These are phyloP conservation scores for Biston stratarius DNA, from an alignment of 2,888 invertebrate species.

Conservation along the genomic window DNA sequence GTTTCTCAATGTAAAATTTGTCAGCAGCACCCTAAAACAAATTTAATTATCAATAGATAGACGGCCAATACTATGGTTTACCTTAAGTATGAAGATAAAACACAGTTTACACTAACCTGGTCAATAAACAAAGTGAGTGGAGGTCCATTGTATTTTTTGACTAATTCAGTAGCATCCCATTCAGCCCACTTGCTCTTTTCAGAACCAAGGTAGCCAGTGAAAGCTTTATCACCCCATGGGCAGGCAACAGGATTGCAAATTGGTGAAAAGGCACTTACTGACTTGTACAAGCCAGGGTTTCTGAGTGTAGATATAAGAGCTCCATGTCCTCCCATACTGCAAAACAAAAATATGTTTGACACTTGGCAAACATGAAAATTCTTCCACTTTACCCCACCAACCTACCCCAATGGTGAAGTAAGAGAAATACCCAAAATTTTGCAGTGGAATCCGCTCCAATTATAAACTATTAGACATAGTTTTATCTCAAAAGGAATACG, in stretches of 20 bases:
- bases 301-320: constrained; percentile 95
- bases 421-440: neutral
- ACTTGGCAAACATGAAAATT: too few species aligned
- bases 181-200: constrained; percentile 90
- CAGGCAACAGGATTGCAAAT: constrained; percentile 95
- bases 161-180: constrained; percentile 96
- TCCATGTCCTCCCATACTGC: constrained; percentile 99
- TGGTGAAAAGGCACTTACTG: constrained; percentile 98
- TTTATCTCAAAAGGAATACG: too few species aligned
- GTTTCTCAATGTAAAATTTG: constrained; percentile 90
- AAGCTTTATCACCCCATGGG: constrained; percentile 95
- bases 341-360: constrained; percentile 49
- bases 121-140: constrained; percentile 94
- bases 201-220: constrained; percentile 92
- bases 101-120: constrained; percentile 87
- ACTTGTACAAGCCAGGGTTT: constrained; percentile 95
- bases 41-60: neutral
- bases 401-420: too few species aligned
- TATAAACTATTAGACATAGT: too few species aligned
- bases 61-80: neutral
- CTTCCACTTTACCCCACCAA: too few species aligned
- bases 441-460: neutral
- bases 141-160: constrained; percentile 93
- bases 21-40: constrained; percentile 91
- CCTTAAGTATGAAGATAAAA: too few species aligned